Base-by-base conservation (phyloP, 2,888 invertebrate genomes). In the Fragum whitleyi region DNA sequence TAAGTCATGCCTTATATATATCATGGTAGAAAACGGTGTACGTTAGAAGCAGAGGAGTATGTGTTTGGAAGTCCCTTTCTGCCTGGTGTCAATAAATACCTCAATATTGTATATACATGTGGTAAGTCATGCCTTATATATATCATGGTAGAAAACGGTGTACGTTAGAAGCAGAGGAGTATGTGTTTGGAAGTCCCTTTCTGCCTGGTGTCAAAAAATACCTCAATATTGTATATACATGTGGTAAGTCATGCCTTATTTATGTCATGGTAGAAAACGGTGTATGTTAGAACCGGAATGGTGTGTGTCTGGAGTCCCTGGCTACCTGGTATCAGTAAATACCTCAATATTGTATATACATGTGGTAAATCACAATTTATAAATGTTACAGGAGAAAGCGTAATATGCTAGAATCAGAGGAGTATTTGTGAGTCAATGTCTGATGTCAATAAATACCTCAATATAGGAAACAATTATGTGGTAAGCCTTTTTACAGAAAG, bases 131-230 rank as follows among this genome's bases (percentile, higher is more conserved):
- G 29, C n/a, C 19, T 26, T 26, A 23, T 2, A 9, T n/a, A 89
- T 96, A 96, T 81, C 94, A 94, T 80, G 94, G 94, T 3, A 91
- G 91, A 36, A 91, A 94, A 51, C 86, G 90, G 5, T 94, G 94
- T 79, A 88, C 88, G 19, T 85, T 94, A 57, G 85, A 87, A n/a
- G 92, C 91, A 5, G 86, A 88, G 51, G 90, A 89, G 62, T 83
- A 87, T 74, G 85, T 90, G 53, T 92, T 94, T 82, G 94, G 94
- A 26, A 91, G 92, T 77, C 93, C 93, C 1, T 94, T 94, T 85
- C 89, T 91, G 14, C 69, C 85, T 9, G 92, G 90, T 19, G 92
- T 93, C 51, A 87, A 87, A 36, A 94, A 94, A 89, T 94, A 94
- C 86, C 92, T 94, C 76, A 91, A 89, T 77, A 91, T 94, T 73